phyloP scores from a whole-genome alignment of 2,113 vertebrate genomes.

The Poeciliopsis retropinna region DNA sequence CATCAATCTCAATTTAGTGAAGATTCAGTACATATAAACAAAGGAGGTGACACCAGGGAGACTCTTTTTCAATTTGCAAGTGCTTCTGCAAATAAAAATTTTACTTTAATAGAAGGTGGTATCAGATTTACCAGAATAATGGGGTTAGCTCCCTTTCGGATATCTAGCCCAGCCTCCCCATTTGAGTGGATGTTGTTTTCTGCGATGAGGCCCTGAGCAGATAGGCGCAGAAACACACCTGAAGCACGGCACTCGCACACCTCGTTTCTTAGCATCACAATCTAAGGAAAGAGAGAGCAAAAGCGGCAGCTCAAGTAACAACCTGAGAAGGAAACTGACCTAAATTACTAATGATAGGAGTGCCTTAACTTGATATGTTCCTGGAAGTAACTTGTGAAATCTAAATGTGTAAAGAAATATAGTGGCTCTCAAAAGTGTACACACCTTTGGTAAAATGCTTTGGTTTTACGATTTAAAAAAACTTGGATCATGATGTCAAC shows the following conservation, averaged over 20 bases:
- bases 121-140: slow-evolving; percentile 83
- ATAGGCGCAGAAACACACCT: slow-evolving; percentile 87
- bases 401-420: background rate
- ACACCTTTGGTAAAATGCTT: background rate
- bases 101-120: background rate
- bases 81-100: background rate
- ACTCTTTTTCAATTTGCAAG: background rate
- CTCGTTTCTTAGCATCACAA: slow-evolving; percentile 88
- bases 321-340: slow-evolving; percentile 7
- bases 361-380: slow-evolving; percentile 15
- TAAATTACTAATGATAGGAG: slow-evolving; percentile 47
- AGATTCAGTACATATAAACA: background rate
- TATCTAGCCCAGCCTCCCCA: slow-evolving; percentile 86
- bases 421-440: background rate
- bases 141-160: slow-evolving; percentile 86
- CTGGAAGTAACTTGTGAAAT: background rate
- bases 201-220: slow-evolving; percentile 85
- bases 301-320: slow-evolving; percentile 20
- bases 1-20: background rate
- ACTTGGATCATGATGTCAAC: no score
- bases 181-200: slow-evolving; percentile 90
- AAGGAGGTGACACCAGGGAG: background rate
- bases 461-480: background rate
- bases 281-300: slow-evolving; percentile 70
- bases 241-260: slow-evolving; percentile 87